These are phyloP conservation scores for Temnothorax ravouxi DNA, from an alignment of 2,888 invertebrate genomes.

Conservation along the genomic window DNA sequence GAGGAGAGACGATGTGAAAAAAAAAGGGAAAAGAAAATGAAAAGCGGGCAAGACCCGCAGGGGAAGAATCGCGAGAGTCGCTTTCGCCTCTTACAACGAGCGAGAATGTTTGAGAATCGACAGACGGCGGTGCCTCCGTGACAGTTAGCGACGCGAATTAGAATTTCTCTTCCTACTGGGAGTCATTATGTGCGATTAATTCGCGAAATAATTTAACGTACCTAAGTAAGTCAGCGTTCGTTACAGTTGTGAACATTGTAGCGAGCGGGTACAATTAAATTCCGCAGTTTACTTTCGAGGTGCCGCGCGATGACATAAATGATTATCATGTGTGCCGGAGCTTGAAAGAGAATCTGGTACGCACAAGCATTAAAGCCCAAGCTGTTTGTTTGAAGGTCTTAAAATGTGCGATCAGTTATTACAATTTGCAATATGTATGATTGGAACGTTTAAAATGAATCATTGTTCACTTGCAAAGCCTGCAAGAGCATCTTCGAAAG, in stretches of 20 bases:
- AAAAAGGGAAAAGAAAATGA: background rate
- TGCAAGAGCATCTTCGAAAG: background rate
- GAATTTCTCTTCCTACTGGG: constrained; percentile 40
- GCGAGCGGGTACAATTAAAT: background rate
- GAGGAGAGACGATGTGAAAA: background rate
- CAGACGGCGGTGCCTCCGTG: constrained; percentile 20
- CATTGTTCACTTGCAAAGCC: background rate
- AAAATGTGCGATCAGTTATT: background rate
- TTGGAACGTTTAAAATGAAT: background rate
- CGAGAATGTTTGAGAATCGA: constrained; percentile 6
- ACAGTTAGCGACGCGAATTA: constrained; percentile 43
- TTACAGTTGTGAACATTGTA: background rate
- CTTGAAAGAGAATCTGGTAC: constrained; percentile 1
- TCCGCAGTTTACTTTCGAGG: background rate
- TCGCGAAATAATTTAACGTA: constrained; percentile 5
- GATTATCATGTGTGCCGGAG: background rate
- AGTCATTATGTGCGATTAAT: constrained; percentile 28
- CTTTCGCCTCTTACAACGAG: constrained; percentile 62
- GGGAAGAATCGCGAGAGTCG: constrained; percentile 29
- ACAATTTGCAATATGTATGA: background rate
- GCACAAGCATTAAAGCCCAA: background rate
- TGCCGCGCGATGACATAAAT: background rate
- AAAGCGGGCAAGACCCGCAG: background rate
- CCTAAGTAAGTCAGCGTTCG: background rate
- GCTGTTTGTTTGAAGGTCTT: background rate